Conservation (phyloP, 2,888 invertebrate species). For the Dromius quadrimaculatus region DNA sequence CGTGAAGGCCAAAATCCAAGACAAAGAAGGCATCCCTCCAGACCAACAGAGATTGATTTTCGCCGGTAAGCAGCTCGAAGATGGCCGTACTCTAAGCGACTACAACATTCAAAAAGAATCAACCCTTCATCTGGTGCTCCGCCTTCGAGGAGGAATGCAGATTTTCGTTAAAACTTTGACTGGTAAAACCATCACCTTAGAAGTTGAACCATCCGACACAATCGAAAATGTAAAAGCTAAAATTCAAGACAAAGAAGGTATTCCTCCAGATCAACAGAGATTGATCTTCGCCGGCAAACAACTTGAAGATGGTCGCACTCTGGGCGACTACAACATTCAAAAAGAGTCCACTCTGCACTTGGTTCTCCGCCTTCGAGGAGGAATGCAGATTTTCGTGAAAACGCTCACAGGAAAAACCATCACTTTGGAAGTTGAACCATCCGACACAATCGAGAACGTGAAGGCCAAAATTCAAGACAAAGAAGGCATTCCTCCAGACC, state of each 20-base stretch:
- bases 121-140: constrained; percentile 77
- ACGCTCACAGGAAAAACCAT: constrained; percentile 62
- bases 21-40: constrained; percentile 91
- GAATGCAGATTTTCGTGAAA: constrained; percentile 75
- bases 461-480: constrained; percentile 77
- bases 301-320: constrained; percentile 76
- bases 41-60: constrained; percentile 91
- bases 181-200: constrained; percentile 72
- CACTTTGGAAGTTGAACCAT: constrained; percentile 66
- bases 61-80: constrained; percentile 92
- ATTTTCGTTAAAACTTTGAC: constrained; percentile 70
- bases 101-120: constrained; percentile 84
- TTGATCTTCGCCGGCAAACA: constrained; percentile 77
- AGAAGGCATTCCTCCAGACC: constrained; percentile 91
- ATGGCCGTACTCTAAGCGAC: constrained; percentile 82
- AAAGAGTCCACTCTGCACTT: constrained; percentile 73
- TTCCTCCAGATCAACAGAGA: constrained; percentile 74
- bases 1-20: constrained; percentile 92
- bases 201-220: constrained; percentile 74
- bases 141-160: constrained; percentile 76
- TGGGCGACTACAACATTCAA: constrained; percentile 78
- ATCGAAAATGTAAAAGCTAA: constrained; percentile 76
- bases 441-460: constrained; percentile 74
- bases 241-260: constrained; percentile 71
- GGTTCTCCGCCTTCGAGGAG: constrained; percentile 74